Percentiles rank a stretch among this genome's conserved stretches.
Evolutionary conservation across 2,797 vertebrate genomes (phyloP).

Genomic region (Pampus argenteus): DNA sequence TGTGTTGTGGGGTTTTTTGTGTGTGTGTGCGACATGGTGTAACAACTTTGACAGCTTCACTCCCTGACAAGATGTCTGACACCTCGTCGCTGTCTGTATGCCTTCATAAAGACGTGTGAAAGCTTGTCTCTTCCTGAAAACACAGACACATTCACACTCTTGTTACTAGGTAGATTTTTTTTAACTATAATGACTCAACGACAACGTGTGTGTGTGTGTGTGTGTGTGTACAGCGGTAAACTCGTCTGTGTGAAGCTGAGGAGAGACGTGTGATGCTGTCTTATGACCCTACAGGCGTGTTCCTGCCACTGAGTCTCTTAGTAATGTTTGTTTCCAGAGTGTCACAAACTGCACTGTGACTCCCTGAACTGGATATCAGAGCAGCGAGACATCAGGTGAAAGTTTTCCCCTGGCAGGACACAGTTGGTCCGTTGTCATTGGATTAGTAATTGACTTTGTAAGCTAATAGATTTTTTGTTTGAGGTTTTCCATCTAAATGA

Average conservation of each 20-base stretch:
- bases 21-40: background rate
- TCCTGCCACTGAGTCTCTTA: background rate
- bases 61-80: conserved; percentile 63
- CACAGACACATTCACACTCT: background rate
- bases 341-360: too few relatives aligned
- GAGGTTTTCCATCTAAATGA: conserved; percentile 33
- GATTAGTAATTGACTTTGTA: conserved; percentile 49
- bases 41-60: conserved; percentile 36
- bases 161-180: conserved; percentile 56
- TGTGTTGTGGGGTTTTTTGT: too few relatives aligned
- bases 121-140: conserved; percentile 8
- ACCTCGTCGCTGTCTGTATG: conserved; percentile 27
- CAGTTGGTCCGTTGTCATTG: conserved; percentile 29
- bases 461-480: conserved; percentile 35
- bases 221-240: background rate
- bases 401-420: conserved; percentile 25
- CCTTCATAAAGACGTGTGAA: conserved; percentile 44
- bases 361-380: background rate
- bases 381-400: conserved; percentile 7
- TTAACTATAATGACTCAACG: conserved; percentile 26
- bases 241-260: background rate
- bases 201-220: background rate
- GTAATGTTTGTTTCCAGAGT: too few relatives aligned
- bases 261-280: background rate
- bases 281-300: background rate